phyloP scores from a whole-genome alignment of 1,140 invertebrate species.

The Euwallacea similis region DNA sequence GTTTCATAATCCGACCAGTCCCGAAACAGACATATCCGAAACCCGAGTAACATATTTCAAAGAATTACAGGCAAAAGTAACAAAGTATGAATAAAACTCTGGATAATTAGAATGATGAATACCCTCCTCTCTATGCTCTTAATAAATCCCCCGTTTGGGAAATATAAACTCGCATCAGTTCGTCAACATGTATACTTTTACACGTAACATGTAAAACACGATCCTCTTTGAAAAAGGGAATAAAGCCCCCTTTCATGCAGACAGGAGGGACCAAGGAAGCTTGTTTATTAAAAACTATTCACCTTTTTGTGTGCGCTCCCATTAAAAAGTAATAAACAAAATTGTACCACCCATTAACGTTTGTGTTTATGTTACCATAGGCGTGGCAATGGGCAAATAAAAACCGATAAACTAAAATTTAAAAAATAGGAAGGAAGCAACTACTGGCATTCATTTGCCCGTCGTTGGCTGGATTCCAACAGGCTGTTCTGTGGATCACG shows the following conservation, averaged over 20 bases:
- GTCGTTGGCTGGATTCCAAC: slow-evolving; percentile 24
- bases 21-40: no score
- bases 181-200: slow-evolving; percentile 35
- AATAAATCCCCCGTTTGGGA: slow-evolving; percentile 32
- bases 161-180: slow-evolving; percentile 32
- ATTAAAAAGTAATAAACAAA: slow-evolving; percentile 22
- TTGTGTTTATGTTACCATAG: slow-evolving; percentile 11
- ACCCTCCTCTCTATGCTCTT: slow-evolving; percentile 27
- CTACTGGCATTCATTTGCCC: slow-evolving; percentile 5
- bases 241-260: slow-evolving; percentile 21
- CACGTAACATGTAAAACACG: slow-evolving; percentile 36
- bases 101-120: slow-evolving; percentile 35
- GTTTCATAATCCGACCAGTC: no score
- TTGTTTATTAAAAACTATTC: slow-evolving; percentile 36
- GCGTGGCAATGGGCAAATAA: neutral
- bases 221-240: slow-evolving; percentile 29
- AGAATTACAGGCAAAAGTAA: neutral
- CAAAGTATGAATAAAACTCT: slow-evolving; percentile 33
- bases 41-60: neutral
- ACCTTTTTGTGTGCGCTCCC: slow-evolving; percentile 21
- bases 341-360: neutral
- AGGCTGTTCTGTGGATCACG: slow-evolving; percentile 24
- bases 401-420: slow-evolving; percentile 5
- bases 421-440: slow-evolving; percentile 14
- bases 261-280: slow-evolving; percentile 19